A percentile compares a stretch with the other conserved stretches of the same genome.
phyloP scores from a whole-genome alignment of 2,113 vertebrate species.

The Panurus biarmicus region DNA sequence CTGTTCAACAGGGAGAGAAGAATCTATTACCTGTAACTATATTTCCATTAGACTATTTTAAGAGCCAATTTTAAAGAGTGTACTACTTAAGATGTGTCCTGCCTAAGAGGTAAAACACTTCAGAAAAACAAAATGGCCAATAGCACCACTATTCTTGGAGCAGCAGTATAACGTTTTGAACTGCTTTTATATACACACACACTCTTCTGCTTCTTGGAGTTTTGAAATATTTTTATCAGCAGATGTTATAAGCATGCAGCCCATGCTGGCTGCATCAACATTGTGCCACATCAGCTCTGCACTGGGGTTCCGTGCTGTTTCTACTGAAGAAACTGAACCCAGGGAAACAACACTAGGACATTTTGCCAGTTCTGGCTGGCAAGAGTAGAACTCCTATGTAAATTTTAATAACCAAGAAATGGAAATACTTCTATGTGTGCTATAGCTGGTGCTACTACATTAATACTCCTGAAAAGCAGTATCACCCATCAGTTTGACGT shows the following conservation, averaged over 20 bases:
- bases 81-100: neutral
- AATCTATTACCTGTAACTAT: neutral
- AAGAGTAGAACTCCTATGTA: neutral
- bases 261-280: rapidly evolving
- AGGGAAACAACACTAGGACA: neutral
- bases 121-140: neutral
- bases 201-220: neutral
- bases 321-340: neutral
- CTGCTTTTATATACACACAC: neutral
- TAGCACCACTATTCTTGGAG: neutral
- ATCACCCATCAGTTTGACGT: neutral
- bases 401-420: neutral
- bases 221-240: neutral
- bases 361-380: neutral
- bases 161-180: neutral
- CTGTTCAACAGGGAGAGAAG: neutral
- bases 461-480: neutral
- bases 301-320: neutral
- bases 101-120: neutral
- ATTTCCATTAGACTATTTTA: neutral
- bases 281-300: neutral
- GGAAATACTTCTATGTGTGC: neutral
- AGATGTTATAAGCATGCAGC: neutral
- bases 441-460: neutral
- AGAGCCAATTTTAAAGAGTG: neutral